These are phyloP conservation scores for Leucopsar rothschildi DNA, from an alignment of 2,113 vertebrate species.

Conservation along the genomic window DNA sequence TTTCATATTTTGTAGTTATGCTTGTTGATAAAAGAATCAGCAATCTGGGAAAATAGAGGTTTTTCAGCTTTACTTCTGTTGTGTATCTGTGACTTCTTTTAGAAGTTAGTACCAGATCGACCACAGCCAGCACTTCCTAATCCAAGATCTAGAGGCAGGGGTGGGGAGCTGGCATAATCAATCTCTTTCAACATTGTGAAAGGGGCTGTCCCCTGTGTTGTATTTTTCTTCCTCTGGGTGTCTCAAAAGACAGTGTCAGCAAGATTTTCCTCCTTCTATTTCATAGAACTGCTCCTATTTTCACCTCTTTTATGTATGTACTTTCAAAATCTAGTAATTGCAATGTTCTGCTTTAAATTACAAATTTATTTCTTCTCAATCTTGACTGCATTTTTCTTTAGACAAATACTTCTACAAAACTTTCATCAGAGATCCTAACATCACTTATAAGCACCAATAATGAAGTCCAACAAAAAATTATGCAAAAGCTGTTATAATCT, in stretches of 20 bases:
- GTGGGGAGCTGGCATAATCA: neutral
- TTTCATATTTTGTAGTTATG: neutral
- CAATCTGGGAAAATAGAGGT: neutral
- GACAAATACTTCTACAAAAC: neutral
- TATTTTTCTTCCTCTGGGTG: neutral
- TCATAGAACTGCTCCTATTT: neutral
- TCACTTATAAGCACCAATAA: neutral
- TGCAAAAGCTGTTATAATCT: neutral
- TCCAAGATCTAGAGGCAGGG: neutral
- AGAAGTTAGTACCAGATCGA: neutral
- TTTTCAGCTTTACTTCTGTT: neutral
- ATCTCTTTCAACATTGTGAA: neutral
- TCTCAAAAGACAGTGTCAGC: neutral
- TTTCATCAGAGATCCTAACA: neutral
- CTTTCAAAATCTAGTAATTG: neutral
- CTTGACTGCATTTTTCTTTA: neutral
- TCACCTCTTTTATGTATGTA: neutral
- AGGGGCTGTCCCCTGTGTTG: neutral
- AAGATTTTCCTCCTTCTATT: neutral
- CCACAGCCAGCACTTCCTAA: neutral
- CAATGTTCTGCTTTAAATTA: slow-evolving; percentile 13
- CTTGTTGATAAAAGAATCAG: neutral
- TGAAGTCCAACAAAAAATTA: neutral
- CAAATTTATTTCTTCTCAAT: neutral
- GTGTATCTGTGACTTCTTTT: neutral